These are phyloP conservation scores for Ovis aries DNA, from an alignment of 2,113 vertebrate species.

Conservation along the genomic window ARS-UI_Ramb_v3.0 NC_056059.1:87249001-87249500, in stretches of 20 bases:
- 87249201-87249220: not conserved
- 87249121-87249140: not conserved
- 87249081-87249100: too few relatives aligned
- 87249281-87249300: not conserved
- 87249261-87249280: not conserved
- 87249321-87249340: not conserved
- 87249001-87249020: too few relatives aligned
- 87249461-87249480: constrained; percentile 1
- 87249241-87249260: not conserved
- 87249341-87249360: not conserved
- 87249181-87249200: fast-evolving
- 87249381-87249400: not conserved
- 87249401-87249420: not conserved
- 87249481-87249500: constrained; percentile 23
- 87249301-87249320: not conserved
- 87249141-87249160: not conserved
- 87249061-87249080: too few relatives aligned
- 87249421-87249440: constrained; percentile 30
- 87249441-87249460: constrained; percentile 20
- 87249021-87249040: too few relatives aligned
- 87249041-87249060: too few relatives aligned
- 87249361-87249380: not conserved
- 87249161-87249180: not conserved
- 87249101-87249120: not conserved
- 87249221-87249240: not conserved